Base-by-base conservation (phyloP, 2,797 vertebrate species). In the Chloroceryle inda region DNA sequence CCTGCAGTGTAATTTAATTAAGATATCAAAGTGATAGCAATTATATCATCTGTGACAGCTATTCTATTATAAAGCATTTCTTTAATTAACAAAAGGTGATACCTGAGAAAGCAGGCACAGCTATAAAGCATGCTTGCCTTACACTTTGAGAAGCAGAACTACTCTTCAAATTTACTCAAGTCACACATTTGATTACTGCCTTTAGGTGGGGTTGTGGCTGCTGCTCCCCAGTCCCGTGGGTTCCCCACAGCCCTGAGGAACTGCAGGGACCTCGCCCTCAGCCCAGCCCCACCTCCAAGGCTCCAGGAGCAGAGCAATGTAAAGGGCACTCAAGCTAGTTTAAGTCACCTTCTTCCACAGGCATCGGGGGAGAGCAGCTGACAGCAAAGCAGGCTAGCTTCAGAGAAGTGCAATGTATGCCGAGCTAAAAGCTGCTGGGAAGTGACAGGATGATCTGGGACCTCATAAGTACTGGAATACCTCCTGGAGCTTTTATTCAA, bases 11-110 rank as follows among this genome's bases (percentile, higher is more conserved):
- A 98, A 98, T 97, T 94, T 95, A 98, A 98, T 98, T 98, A 95
- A 97, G 98, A 92, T 97, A 98, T 97, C 97, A 98, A 98, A 97
- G 86, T 96, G 97, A 98, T 98, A 97, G 97, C 97, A 97, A 95
- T 97, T 98, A 96, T 97, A 97, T 94, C 91, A 96, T 97, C 75
- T 94, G 47, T 98, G 98, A 98, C 97, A 98, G 97, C 98, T 97
- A 97, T 98, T 98, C 97, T 97, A 78, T 95, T 97, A 90, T 97
- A 94, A 96, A 89, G 82, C 95, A 88, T 93, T 98, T 98, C 50
- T 98, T 96, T 98, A 98, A 98, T 98, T 98, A 98, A 96, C 92
- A 86, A 93, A 94, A 96, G 94, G 92, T 80, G 97, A 92, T 97
- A 97, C 81, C 73, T 59, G 33, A 86, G 64, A 90, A 96, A 66